phyloP scores from a whole-genome alignment of 2,888 invertebrate genomes.

The Acronicta alni region DNA sequence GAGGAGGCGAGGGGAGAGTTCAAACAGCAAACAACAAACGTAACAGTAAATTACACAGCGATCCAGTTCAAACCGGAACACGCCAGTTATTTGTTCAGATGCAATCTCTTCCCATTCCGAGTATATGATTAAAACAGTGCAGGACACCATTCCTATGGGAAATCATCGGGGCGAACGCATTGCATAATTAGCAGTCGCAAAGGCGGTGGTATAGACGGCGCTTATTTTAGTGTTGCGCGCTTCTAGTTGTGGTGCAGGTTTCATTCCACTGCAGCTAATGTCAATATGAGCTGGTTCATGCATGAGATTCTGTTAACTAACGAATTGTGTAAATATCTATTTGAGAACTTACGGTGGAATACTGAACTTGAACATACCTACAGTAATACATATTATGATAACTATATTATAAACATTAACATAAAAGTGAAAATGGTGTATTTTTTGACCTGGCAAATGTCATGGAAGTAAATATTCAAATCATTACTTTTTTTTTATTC shows the following conservation, averaged over 20 bases:
- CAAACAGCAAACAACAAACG: conserved; percentile 75
- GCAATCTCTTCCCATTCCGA: conserved; percentile 81
- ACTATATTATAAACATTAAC: no score
- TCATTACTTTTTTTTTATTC: no score
- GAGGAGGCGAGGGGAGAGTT: conserved; percentile 44
- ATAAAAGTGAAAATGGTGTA: no score
- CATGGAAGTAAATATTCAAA: no score
- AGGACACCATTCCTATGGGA: conserved; percentile 84
- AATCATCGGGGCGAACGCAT: conserved; percentile 85
- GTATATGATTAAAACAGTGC: conserved; percentile 88
- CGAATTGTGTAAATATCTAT: neutral
- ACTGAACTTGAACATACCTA: no score
- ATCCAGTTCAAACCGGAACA: conserved; percentile 71
- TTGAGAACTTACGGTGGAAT: no score
- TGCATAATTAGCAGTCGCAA: conserved; percentile 86
- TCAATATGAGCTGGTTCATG: neutral
- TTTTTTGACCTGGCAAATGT: no score
- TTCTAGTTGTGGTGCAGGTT: conserved; percentile 11
- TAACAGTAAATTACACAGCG: conserved; percentile 82
- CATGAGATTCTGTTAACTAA: neutral
- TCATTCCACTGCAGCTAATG: neutral
- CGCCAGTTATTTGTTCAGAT: conserved; percentile 82
- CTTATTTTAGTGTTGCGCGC: conserved; percentile 61
- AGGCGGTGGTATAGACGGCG: conserved; percentile 67
- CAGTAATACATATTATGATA: no score